These are phyloP conservation scores for Gasterosteus nipponicus DNA, from an alignment of 2,113 vertebrate species.

Conservation along the genomic window DNA sequence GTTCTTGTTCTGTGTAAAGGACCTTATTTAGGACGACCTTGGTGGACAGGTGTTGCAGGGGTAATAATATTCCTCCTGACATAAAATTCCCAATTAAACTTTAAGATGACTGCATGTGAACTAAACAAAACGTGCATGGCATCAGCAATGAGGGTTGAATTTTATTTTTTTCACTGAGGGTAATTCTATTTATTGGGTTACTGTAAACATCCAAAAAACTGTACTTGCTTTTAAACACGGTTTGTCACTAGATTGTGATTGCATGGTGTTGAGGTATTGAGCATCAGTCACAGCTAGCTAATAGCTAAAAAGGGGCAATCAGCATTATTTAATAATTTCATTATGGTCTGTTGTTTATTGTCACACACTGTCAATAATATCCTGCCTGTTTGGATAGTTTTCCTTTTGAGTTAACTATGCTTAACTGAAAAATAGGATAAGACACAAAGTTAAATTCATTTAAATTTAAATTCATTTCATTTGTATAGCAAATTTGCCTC, in stretches of 20 bases:
- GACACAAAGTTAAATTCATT: background rate
- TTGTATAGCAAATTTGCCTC: no score
- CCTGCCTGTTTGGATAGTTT: background rate
- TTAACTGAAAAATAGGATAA: background rate
- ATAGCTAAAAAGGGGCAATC: background rate
- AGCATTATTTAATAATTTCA: background rate
- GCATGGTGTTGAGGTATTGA: background rate
- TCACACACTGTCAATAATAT: background rate
- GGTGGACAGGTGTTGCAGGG: constrained; percentile 75
- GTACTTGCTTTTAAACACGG: background rate
- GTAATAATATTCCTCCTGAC: constrained; percentile 70
- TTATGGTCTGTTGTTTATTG: background rate
- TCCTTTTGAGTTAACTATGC: background rate
- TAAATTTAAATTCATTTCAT: no score
- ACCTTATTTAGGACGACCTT: constrained; percentile 71
- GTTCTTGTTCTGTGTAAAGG: constrained; percentile 29
- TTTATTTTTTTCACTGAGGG: constrained; percentile 18
- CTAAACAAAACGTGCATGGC: constrained; percentile 63
- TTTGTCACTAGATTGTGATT: background rate
- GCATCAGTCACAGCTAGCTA: background rate
- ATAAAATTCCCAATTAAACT: constrained; percentile 80
- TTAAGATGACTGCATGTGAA: constrained; percentile 64
- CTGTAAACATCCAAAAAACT: constrained; percentile 20
- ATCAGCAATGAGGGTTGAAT: constrained; percentile 39
- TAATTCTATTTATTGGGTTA: constrained; percentile 20